Evolutionary conservation across 1,140 invertebrate species (phyloP).

Genomic region (Centruroides vittatus): DNA sequence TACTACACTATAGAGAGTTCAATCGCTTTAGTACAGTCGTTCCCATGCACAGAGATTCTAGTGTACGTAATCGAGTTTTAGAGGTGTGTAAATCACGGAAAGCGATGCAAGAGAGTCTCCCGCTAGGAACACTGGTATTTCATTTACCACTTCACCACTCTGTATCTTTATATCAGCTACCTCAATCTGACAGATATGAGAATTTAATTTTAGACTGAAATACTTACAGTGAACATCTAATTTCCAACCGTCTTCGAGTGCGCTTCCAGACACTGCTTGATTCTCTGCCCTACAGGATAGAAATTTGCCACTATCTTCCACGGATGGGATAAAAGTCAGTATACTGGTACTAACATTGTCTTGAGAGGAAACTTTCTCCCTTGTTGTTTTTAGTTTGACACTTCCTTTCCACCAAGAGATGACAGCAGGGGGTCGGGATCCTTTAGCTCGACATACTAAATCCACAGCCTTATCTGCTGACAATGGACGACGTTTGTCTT

Average conservation of each 20-base stretch:
- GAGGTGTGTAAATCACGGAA: too few species aligned
- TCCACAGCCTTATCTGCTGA: conserved; percentile 15
- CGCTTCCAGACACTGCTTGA: conserved; percentile 28
- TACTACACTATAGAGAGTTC: too few species aligned
- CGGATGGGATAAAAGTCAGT: conserved; percentile 36
- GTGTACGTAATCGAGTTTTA: too few species aligned
- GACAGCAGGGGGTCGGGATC: conserved; percentile 16
- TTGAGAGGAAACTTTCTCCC: conserved; percentile 8
- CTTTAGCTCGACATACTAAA: conserved; percentile 15
- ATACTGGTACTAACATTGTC: conserved; percentile 11
- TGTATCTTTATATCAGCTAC: too few species aligned
- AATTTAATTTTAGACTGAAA: too few species aligned
- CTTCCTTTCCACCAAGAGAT: conserved; percentile 19
- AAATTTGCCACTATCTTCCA: conserved; percentile 63
- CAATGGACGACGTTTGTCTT: conserved; percentile 3
- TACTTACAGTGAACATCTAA: conserved; percentile 17
- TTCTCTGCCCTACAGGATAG: conserved; percentile 69
- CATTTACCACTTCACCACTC: too few species aligned
- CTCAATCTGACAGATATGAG: too few species aligned
- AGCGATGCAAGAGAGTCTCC: too few species aligned
- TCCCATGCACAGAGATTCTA: too few species aligned
- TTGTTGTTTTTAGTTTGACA: conserved; percentile 3
- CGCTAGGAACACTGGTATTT: too few species aligned
- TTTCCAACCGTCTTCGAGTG: conserved; percentile 9
- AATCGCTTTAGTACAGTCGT: too few species aligned